phyloP scores from a whole-genome alignment of 2,888 invertebrate species.

The Neoitamus cyanurus region DNA sequence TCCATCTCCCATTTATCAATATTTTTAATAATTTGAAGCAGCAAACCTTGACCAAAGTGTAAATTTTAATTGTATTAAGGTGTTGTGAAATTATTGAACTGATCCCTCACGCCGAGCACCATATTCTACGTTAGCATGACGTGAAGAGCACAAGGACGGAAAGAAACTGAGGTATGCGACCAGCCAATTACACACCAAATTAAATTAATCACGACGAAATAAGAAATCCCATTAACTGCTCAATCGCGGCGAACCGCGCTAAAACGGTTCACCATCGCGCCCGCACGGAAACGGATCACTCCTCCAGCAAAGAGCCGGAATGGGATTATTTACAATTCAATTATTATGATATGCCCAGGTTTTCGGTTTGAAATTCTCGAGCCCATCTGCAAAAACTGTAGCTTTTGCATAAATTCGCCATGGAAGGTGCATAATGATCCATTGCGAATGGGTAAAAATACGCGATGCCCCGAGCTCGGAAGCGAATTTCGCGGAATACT shows the following conservation, averaged over 20 bases:
- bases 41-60: no score
- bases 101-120: neutral
- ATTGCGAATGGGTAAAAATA: conserved; percentile 42
- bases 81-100: neutral
- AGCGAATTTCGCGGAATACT: conserved; percentile 10
- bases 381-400: conserved; percentile 24
- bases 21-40: no score
- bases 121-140: neutral
- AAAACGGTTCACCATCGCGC: neutral
- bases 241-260: neutral
- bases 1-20: no score
- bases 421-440: conserved; percentile 43
- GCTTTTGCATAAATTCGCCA: conserved; percentile 39
- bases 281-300: neutral
- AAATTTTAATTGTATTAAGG: no score
- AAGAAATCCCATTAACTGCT: neutral
- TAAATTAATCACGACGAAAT: conserved; percentile 1
- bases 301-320: neutral
- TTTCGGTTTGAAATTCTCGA: neutral
- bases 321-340: conserved; percentile 35
- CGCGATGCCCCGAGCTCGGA: neutral
- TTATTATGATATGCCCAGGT: neutral
- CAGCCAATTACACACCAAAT: conserved; percentile 1
- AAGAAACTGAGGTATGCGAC: neutral
- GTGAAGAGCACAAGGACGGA: neutral